phyloP scores from a whole-genome alignment of 2,888 invertebrate species.

The Morpho achilles region DNA sequence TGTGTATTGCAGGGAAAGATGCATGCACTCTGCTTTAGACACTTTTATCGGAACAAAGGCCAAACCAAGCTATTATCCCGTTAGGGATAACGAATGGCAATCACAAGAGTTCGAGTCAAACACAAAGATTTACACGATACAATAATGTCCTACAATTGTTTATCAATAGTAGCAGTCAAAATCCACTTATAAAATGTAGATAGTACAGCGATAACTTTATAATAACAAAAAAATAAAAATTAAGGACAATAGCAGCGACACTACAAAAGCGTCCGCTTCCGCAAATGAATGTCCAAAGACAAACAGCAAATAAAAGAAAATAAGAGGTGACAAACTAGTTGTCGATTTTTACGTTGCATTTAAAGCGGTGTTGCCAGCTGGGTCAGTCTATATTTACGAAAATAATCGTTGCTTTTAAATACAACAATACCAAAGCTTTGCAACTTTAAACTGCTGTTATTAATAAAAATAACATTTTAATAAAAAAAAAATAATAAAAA shows the following conservation, averaged over 20 bases:
- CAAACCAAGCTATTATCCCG: constrained; percentile 76
- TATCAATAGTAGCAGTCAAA: constrained; percentile 48
- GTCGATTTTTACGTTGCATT: no score
- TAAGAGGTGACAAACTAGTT: not conserved
- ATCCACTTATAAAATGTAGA: constrained; percentile 47
- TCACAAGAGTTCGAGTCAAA: constrained; percentile 47
- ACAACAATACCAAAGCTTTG: no score
- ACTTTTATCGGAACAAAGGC: constrained; percentile 73
- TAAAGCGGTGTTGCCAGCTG: no score
- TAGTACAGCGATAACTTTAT: constrained; percentile 41
- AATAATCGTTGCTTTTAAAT: no score
- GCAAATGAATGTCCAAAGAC: constrained; percentile 47
- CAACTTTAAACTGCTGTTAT: not conserved
- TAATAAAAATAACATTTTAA: not conserved
- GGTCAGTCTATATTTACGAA: no score
- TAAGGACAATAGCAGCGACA: constrained; percentile 55
- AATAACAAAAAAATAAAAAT: constrained; percentile 72
- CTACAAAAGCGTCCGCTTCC: constrained; percentile 62
- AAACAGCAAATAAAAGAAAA: constrained; percentile 8
- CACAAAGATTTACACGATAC: constrained; percentile 48
- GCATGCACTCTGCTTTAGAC: constrained; percentile 79
- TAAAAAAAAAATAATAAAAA: not conserved
- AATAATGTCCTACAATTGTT: constrained; percentile 45
- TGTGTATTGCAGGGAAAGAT: constrained; percentile 78
- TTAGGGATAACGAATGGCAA: constrained; percentile 72